Evolutionary conservation across 1,140 invertebrate species (phyloP), one percentile per base, ranked within the genome.

Genomic region (Drosophila erecta): DNA sequence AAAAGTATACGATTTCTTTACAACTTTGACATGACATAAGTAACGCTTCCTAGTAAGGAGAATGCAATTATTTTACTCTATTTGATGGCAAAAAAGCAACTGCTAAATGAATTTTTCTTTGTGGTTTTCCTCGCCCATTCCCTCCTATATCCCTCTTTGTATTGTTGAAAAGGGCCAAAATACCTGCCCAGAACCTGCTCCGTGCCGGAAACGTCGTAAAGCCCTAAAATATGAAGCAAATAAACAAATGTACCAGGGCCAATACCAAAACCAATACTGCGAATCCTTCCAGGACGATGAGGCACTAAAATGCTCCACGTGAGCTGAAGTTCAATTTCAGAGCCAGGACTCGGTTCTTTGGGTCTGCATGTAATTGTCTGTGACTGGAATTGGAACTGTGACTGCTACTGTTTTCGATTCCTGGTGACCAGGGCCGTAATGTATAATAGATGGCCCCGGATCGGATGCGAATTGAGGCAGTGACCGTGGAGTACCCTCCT

Each of bases 141-240:
- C 24, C 27, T 41, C 10, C 11, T 12, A 50, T 50, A 17, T 33
- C 12, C 47, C 70, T 55, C 71, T 73, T 40, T 20, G 55, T 33
- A 75, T 59, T 69, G 41, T 51, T 53, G 57, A 41, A 33, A 37
- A 35, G 56, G 56, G 24, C 50, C 73, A 50, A 89, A 87, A 77
- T 87, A 89, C 76, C 85, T 89, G 84, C 76, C 79, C 79, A 80
- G 71, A 79, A 87, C 75, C 84, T 89, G 83, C 44, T 87, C 76
- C 71, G 89, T 83, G 83, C 87, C 81, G 73, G 61, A 66, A 75
- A 65, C 53, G 83, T 86, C 79, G 81, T 87, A 89, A 87, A 79
- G 79, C 76, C 76, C 76, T 89, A 90, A 89, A 89, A 89, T 89
- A 89, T 89, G 80, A 62, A 84, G 84, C 84, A 89, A 89, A 89